These are phyloP conservation scores for Seriola quinqueradiata DNA, from an alignment of 2,113 vertebrate genomes.

Conservation along the genomic window DNA sequence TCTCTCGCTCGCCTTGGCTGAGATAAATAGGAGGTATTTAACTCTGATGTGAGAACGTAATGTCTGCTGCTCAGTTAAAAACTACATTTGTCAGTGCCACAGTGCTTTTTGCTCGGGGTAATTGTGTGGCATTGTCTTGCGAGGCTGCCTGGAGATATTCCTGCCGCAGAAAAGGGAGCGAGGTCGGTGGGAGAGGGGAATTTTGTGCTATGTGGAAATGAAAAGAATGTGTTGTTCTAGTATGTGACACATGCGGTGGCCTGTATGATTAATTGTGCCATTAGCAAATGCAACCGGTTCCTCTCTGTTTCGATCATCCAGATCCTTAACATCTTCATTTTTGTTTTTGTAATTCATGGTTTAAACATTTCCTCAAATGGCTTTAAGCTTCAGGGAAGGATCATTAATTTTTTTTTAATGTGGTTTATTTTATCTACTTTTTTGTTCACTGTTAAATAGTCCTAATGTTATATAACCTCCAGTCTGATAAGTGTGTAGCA, in stretches of 20 bases:
- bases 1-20: conserved; percentile 60
- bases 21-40: conserved; percentile 84
- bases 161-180: conserved; percentile 62
- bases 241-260: conserved; percentile 62
- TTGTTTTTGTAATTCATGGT: conserved; percentile 24
- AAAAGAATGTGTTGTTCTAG: conserved; percentile 70
- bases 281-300: conserved; percentile 64
- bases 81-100: conserved; percentile 85
- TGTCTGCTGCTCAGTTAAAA: conserved; percentile 80
- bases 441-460: neutral
- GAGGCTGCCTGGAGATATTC: conserved; percentile 78
- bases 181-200: conserved; percentile 57
- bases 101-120: conserved; percentile 75
- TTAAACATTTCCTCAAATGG: conserved; percentile 23
- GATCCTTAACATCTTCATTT: conserved; percentile 43
- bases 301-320: conserved; percentile 44
- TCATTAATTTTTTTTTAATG: neutral
- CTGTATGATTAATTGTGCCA: conserved; percentile 75
- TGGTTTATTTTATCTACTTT: neutral
- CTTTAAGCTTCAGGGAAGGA: neutral
- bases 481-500: neutral
- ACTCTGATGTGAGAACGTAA: conserved; percentile 79
- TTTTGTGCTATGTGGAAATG: conserved; percentile 70
- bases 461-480: neutral
- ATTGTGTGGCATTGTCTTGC: conserved; percentile 81